Evolutionary conservation across 2,888 invertebrate species (phyloP).

Genomic region (Drosophila planitibia): DNA sequence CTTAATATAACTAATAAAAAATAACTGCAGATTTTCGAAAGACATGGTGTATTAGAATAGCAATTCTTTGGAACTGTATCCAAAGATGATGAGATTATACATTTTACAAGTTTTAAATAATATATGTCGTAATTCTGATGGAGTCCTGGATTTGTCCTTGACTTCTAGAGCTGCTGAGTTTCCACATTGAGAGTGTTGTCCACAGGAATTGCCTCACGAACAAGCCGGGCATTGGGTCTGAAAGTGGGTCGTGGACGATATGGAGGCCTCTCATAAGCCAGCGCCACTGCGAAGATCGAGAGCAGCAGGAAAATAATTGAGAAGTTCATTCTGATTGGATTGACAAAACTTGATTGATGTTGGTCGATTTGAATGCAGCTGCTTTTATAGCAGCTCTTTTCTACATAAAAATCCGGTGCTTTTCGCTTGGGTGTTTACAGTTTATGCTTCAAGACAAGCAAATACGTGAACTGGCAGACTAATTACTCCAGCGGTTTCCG

Average conservation of each 20-base stretch:
- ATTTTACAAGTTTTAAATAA: not conserved
- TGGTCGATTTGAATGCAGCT: not conserved
- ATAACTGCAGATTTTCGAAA: not conserved
- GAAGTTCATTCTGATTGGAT: conserved; percentile 27
- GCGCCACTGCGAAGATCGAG: conserved; percentile 28
- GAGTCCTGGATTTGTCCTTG: not conserved
- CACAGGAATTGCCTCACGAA: conserved; percentile 25
- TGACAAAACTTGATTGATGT: conserved; percentile 22
- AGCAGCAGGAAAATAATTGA: conserved; percentile 31
- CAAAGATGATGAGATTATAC: not conserved
- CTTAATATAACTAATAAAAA: not conserved
- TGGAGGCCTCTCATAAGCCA: conserved; percentile 22
- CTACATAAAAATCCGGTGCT: not conserved
- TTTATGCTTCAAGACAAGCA: not conserved
- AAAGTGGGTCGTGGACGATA: conserved; percentile 32
- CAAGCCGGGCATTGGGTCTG: conserved; percentile 25
- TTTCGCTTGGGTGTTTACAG: conserved; percentile 14
- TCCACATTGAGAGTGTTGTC: not conserved
- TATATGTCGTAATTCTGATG: not conserved
- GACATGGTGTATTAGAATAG: not conserved
- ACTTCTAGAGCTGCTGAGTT: not conserved
- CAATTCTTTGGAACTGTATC: not conserved
- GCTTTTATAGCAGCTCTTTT: conserved; percentile 28
- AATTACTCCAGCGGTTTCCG: not conserved
- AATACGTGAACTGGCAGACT: conserved; percentile 12